Percentiles rank a stretch among this genome's conserved stretches.
Evolutionary conservation across 2,113 vertebrate genomes (phyloP).

Genomic region (Notechis scutatus): DNA sequence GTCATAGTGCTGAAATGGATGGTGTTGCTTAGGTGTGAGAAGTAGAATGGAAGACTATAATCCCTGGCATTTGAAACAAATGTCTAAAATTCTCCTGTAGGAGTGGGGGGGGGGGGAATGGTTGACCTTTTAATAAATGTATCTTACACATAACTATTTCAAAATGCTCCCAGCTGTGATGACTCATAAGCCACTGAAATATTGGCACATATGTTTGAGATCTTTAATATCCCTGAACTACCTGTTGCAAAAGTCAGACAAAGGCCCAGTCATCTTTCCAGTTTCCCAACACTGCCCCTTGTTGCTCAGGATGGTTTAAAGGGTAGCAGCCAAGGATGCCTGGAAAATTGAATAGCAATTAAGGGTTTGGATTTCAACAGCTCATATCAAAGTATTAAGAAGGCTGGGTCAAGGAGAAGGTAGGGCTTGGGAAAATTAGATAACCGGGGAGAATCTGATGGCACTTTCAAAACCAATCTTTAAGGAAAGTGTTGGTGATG

Average conservation of each 20-base stretch:
- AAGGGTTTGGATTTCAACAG: neutral
- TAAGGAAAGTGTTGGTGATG: neutral
- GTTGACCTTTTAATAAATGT: slow-evolving; percentile 40
- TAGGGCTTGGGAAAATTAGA: neutral
- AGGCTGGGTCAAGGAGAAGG: neutral
- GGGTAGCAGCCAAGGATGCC: fast-evolving
- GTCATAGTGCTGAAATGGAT: neutral
- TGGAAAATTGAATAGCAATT: neutral
- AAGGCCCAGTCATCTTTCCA: neutral
- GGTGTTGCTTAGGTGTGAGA: neutral
- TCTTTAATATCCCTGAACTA: neutral
- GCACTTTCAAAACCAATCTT: neutral
- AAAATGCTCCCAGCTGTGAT: slow-evolving; percentile 13
- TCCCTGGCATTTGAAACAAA: slow-evolving; percentile 19
- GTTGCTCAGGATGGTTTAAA: neutral
- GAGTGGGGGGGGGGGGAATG: neutral
- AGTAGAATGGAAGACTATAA: slow-evolving; percentile 18
- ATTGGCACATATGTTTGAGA: neutral
- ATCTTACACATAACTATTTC: slow-evolving; percentile 28
- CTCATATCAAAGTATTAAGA: neutral
- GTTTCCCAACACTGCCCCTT: neutral
- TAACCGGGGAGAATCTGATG: neutral
- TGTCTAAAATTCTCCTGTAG: slow-evolving; percentile 21
- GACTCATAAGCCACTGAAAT: neutral
- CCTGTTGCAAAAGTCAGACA: neutral